A percentile compares a stretch with the other conserved stretches of the same genome.
phyloP scores from a whole-genome alignment of 2,888 invertebrate species.

The Tethea ocularis region DNA sequence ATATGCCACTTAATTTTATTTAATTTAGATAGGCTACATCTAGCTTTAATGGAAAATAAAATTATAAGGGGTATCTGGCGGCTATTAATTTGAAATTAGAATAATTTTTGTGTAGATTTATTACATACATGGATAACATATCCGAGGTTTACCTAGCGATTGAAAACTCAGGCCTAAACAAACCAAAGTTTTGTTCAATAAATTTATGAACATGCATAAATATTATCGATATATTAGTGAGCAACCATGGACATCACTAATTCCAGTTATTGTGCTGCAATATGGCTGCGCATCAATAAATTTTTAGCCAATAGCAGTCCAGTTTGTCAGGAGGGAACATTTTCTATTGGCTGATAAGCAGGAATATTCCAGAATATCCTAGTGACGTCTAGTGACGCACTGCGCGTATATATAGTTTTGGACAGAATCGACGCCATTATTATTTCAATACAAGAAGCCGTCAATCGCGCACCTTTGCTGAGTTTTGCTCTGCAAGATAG shows the following conservation, averaged over 20 bases:
- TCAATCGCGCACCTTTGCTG: slow-evolving; percentile 80
- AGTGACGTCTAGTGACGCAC: slow-evolving; percentile 67
- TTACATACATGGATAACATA: too few relatives aligned
- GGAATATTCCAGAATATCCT: slow-evolving; percentile 77
- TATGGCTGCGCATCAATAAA: slow-evolving; percentile 32
- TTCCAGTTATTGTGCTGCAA: slow-evolving; percentile 20
- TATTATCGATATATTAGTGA: slow-evolving; percentile 20
- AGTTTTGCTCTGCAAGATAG: slow-evolving; percentile 65
- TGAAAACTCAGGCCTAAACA: too few relatives aligned
- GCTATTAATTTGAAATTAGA: too few relatives aligned
- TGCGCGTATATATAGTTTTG: slow-evolving; percentile 53
- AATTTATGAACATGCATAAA: background rate
- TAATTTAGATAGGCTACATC: too few relatives aligned
- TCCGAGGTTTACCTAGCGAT: too few relatives aligned
- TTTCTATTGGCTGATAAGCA: slow-evolving; percentile 54
- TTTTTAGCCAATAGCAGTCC: slow-evolving; percentile 55
- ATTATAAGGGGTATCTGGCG: too few relatives aligned
- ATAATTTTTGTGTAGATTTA: too few relatives aligned
- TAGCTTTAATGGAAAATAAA: too few relatives aligned
- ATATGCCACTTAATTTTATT: too few relatives aligned
- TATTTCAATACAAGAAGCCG: slow-evolving; percentile 76
- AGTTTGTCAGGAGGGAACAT: slow-evolving; percentile 32
- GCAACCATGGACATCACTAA: slow-evolving; percentile 34
- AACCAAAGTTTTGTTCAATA: too few relatives aligned
- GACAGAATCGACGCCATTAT: slow-evolving; percentile 55